Conservation (phyloP, 2,888 invertebrate genomes). For the Galerucella nymphaeae region DNA sequence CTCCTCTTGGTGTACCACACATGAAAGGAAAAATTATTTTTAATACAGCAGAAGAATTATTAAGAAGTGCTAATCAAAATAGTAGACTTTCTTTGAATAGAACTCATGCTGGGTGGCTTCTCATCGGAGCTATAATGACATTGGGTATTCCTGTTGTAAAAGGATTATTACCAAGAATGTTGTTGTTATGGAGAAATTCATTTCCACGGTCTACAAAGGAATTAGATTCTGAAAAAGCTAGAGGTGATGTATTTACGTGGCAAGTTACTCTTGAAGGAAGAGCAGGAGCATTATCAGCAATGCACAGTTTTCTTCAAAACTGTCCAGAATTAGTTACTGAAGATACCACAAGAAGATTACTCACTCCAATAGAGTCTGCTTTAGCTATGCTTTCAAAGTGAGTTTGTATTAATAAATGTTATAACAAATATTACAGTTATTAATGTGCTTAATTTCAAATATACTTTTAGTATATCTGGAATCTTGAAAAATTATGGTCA, state of each 20-base stretch:
- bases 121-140: slow-evolving; percentile 97
- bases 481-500: slow-evolving; percentile 91
- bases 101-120: slow-evolving; percentile 97
- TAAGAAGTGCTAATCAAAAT: slow-evolving; percentile 96
- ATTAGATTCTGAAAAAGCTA: slow-evolving; percentile 94
- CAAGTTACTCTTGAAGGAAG: slow-evolving; percentile 96
- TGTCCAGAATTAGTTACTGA: slow-evolving; percentile 92
- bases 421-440: too few species aligned
- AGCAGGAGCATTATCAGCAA: slow-evolving; percentile 94
- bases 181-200: slow-evolving; percentile 96
- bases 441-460: not conserved
- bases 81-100: slow-evolving; percentile 93
- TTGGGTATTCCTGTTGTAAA: slow-evolving; percentile 92
- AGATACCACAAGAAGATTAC: slow-evolving; percentile 88
- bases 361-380: slow-evolving; percentile 95
- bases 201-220: slow-evolving; percentile 97
- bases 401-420: slow-evolving; percentile 45
- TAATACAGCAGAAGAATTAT: slow-evolving; percentile 94
- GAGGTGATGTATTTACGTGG: slow-evolving; percentile 99
- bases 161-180: slow-evolving; percentile 91
- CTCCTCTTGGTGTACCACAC: slow-evolving; percentile 94
- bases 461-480: slow-evolving; percentile 76
- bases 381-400: slow-evolving; percentile 95
- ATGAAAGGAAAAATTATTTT: slow-evolving; percentile 97
- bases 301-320: slow-evolving; percentile 92